phyloP scores from a whole-genome alignment of 2,113 vertebrate genomes.

The Hippolais icterina region DNA sequence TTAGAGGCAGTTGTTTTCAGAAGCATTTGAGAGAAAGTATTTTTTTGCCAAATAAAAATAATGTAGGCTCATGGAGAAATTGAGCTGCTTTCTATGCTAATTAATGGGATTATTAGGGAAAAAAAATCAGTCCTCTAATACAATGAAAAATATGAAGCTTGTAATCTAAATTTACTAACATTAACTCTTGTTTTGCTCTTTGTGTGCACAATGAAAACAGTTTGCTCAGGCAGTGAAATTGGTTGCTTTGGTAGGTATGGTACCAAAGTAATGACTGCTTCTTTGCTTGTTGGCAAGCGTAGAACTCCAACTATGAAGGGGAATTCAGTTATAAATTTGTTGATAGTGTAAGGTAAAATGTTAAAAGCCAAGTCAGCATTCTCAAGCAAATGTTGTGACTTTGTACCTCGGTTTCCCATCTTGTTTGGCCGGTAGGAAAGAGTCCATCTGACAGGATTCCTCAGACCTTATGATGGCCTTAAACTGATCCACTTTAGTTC shows the following conservation, averaged over 20 bases:
- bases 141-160: background rate
- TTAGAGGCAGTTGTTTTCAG: background rate
- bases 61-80: background rate
- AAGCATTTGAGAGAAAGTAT: background rate
- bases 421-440: background rate
- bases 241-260: background rate
- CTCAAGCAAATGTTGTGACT: background rate
- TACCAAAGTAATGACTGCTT: background rate
- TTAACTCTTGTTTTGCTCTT: background rate
- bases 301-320: background rate
- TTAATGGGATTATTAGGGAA: background rate
- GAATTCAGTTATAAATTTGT: background rate
- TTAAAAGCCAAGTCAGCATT: background rate
- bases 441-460: background rate
- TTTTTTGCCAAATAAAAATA: background rate
- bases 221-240: background rate
- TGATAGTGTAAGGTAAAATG: background rate
- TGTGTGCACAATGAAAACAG: background rate
- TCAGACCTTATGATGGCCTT: background rate
- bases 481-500: background rate
- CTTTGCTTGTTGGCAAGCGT: background rate
- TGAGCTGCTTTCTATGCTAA: background rate
- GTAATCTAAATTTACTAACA: background rate
- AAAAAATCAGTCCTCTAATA: background rate
- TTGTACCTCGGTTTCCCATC: background rate